A percentile compares a stretch with the other conserved stretches of the same genome.
Conservation (phyloP, 2,797 vertebrate species). For the Sebastes minor region DNA sequence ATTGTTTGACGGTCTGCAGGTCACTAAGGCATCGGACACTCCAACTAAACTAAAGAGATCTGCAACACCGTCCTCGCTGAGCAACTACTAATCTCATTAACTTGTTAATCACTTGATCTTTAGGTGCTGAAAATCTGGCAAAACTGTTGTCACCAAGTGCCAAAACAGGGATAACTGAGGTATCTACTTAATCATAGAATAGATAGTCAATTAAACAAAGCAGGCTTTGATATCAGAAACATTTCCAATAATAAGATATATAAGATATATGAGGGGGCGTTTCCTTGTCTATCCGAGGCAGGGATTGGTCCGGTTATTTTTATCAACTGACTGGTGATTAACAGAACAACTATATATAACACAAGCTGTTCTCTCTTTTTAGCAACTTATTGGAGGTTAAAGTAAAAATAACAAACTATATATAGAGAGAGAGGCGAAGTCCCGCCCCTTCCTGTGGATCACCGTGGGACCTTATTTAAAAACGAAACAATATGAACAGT, state of each 20-base stretch:
- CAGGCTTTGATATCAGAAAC: background rate
- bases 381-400: background rate
- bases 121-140: background rate
- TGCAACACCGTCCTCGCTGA: background rate
- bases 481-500: too few species aligned
- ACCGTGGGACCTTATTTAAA: too few species aligned
- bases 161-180: background rate
- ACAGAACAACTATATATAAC: background rate
- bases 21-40: background rate
- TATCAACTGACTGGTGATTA: background rate
- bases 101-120: conserved; percentile 22
- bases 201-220: background rate
- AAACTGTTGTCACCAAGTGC: background rate
- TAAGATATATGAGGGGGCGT: background rate
- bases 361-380: background rate
- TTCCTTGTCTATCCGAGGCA: background rate
- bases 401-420: too few species aligned
- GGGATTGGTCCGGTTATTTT: background rate
- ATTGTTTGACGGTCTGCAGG: background rate
- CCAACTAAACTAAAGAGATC: conserved; percentile 4
- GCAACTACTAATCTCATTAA: conserved; percentile 3
- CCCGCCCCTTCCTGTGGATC: too few species aligned
- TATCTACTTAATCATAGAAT: background rate
- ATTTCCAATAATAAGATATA: too few species aligned
- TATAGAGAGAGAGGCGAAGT: too few species aligned